Conservation (phyloP, 2,113 vertebrate genomes). For the Cyprinodon variegatus region DNA sequence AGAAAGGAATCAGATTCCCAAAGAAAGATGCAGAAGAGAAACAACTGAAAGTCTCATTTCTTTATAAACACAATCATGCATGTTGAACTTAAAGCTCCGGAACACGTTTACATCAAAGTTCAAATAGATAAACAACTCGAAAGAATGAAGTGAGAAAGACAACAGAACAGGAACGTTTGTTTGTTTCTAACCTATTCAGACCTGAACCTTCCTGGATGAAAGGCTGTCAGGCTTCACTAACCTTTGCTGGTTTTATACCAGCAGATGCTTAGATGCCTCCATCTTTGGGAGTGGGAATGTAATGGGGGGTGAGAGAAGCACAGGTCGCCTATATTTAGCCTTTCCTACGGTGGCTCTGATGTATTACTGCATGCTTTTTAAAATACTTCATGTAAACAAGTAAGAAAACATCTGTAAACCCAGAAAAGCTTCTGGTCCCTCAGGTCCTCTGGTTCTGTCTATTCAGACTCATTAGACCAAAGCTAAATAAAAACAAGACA, state of each 20-base stretch:
- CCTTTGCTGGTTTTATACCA: no score
- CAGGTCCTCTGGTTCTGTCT: not conserved
- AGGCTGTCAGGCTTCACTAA: not conserved
- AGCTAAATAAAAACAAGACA: not conserved
- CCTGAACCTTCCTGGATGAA: not conserved
- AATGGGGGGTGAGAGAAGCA: conserved; percentile 22
- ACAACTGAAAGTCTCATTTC: no score
- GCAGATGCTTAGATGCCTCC: not conserved
- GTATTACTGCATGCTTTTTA: conserved; percentile 56
- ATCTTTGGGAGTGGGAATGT: conserved; percentile 40
- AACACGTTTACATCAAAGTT: no score
- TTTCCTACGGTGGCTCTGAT: conserved; percentile 38
- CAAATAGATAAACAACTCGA: not conserved
- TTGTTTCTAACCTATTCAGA: not conserved
- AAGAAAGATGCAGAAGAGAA: not conserved
- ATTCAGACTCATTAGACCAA: not conserved
- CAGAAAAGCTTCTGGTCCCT: conserved; percentile 31
- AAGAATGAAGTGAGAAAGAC: not conserved
- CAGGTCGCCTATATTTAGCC: conserved; percentile 59
- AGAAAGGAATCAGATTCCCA: not conserved
- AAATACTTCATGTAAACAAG: conserved; percentile 51
- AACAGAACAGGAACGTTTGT: no score
- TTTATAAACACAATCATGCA: no score
- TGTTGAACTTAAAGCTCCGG: no score
- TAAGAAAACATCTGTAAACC: conserved; percentile 46